A percentile compares a stretch with the other conserved stretches of the same genome.
phyloP scores from a whole-genome alignment of 2,113 vertebrate genomes.

The Phaethon lepturus region DNA sequence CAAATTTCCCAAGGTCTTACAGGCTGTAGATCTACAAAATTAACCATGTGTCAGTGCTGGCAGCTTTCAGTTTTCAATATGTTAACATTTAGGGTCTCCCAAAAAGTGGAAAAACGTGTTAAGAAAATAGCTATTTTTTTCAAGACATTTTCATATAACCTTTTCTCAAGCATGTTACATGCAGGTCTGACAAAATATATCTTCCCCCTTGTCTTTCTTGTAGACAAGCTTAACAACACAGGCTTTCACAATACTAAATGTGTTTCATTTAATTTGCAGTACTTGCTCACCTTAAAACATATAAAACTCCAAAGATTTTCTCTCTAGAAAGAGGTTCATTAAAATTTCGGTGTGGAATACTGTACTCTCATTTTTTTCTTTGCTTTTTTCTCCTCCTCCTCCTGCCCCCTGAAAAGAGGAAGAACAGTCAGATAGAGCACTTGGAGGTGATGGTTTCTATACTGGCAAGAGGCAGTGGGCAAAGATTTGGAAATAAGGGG shows the following conservation, averaged over 20 bases:
- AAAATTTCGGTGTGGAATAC: not conserved
- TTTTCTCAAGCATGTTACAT: not conserved
- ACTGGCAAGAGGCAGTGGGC: not conserved
- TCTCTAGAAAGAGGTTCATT: not conserved
- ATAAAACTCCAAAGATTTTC: not conserved
- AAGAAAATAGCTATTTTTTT: constrained; percentile 15
- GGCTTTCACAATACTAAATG: not conserved
- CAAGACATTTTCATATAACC: not conserved
- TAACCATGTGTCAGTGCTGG: not conserved
- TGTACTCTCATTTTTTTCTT: fast-evolving
- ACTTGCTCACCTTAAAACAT: not conserved
- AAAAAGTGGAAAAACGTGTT: not conserved
- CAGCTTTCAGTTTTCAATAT: not conserved
- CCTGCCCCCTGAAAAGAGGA: not conserved
- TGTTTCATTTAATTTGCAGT: not conserved
- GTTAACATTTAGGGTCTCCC: not conserved
- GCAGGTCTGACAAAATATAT: not conserved
- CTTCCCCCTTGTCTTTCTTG: not conserved
- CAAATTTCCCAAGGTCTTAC: not conserved
- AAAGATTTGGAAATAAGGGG: not conserved
- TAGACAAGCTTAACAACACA: not conserved
- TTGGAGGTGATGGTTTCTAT: not conserved
- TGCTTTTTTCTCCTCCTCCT: not conserved
- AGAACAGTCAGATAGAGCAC: not conserved
- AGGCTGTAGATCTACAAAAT: not conserved